Percentiles rank a stretch among this genome's conserved stretches.
These are phyloP conservation scores for Stomatorhinus ivindoensis DNA, from an alignment of 2,113 vertebrate species.

Conservation along the genomic window DNA sequence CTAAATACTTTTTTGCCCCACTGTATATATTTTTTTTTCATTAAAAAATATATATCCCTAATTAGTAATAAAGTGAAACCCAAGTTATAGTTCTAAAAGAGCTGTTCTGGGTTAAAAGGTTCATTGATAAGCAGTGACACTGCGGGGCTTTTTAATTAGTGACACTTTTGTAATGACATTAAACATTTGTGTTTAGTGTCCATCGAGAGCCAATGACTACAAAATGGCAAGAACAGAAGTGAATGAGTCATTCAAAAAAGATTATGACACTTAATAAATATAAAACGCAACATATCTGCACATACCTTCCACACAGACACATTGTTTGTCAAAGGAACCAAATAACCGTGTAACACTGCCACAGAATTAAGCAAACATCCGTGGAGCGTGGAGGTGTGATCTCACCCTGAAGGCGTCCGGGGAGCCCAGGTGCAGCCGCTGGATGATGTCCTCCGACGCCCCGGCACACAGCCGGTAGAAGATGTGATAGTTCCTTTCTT, in stretches of 20 bases:
- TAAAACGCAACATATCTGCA: not conserved
- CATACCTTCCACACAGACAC: not conserved
- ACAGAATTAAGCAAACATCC: not conserved
- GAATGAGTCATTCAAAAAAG: not conserved
- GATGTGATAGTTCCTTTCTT: constrained; percentile 97
- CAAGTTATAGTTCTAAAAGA: not conserved
- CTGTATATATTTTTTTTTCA: no score
- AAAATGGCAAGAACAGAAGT: not conserved
- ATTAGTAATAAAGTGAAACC: not conserved
- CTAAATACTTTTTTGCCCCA: no score
- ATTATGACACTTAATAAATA: not conserved
- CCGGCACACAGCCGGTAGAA: constrained; percentile 95
- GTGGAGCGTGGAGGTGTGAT: no score
- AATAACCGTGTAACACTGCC: not conserved
- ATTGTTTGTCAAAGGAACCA: not conserved
- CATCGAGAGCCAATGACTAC: not conserved
- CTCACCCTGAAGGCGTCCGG: constrained; percentile 88
- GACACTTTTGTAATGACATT: not conserved
- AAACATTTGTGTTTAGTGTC: not conserved
- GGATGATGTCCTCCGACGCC: constrained; percentile 82
- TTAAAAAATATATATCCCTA: not conserved
- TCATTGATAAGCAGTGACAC: not conserved
- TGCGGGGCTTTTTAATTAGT: not conserved
- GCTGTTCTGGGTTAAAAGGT: not conserved
- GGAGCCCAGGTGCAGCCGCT: constrained; percentile 80